Conservation (phyloP, 2,888 invertebrate genomes). For the Euphydryas editha region DNA sequence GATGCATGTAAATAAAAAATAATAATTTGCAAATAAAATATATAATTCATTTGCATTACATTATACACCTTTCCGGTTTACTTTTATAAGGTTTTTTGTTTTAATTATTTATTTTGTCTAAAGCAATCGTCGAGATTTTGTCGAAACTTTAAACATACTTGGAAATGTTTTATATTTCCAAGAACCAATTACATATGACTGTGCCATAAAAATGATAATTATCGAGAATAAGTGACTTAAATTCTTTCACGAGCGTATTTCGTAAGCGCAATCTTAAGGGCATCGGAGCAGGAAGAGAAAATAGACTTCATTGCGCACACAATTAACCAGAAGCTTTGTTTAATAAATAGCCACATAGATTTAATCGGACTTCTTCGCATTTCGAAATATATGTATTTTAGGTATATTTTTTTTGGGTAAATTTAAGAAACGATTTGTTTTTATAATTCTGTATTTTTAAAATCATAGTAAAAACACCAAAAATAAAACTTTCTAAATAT, state of each 20-base stretch:
- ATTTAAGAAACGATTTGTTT: not conserved
- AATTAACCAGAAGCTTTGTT: constrained; percentile 43
- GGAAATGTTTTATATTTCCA: constrained; percentile 15
- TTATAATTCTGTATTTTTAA: too few species aligned
- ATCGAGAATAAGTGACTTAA: constrained; percentile 53
- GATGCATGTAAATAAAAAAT: not conserved
- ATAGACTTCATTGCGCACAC: constrained; percentile 50
- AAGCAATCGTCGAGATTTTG: too few species aligned
- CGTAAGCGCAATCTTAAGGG: constrained; percentile 72
- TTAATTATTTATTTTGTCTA: not conserved
- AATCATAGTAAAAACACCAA: too few species aligned
- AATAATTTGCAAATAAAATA: not conserved
- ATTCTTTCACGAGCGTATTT: constrained; percentile 73
- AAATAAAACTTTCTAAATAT: too few species aligned
- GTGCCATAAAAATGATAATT: constrained; percentile 58
- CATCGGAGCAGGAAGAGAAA: constrained; percentile 65
- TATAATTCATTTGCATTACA: not conserved
- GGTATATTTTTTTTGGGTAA: not conserved
- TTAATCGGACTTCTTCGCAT: constrained; percentile 39
- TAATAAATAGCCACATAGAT: constrained; percentile 42
- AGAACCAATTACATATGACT: constrained; percentile 38
- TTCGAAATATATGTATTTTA: constrained; percentile 21
- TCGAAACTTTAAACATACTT: not conserved
- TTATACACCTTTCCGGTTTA: too few species aligned
- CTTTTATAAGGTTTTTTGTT: not conserved